These are phyloP conservation scores for Regulus satrapa DNA, from an alignment of 2,113 vertebrate genomes.

Conservation along the genomic window DNA sequence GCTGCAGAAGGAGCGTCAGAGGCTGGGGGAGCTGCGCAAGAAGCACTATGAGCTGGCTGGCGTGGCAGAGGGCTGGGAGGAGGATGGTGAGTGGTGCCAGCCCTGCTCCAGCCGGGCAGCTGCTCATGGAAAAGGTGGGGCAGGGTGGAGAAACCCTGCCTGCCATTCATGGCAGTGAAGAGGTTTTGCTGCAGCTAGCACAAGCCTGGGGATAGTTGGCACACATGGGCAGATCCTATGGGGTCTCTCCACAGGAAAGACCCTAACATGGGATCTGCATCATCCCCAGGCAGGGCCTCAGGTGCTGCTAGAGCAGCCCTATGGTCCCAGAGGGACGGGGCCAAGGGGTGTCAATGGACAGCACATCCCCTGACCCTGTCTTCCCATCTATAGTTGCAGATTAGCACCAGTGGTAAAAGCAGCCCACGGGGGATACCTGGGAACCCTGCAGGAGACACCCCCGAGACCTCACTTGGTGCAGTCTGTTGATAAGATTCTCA, in stretches of 20 bases:
- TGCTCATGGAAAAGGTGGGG: fast-evolving
- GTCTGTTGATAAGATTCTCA: neutral
- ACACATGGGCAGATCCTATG: neutral
- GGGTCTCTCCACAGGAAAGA: neutral
- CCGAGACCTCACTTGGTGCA: neutral
- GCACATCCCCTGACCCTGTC: fast-evolving
- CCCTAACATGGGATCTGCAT: neutral
- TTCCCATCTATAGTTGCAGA: neutral
- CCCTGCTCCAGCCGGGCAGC: neutral
- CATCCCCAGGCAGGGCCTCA: fast-evolving
- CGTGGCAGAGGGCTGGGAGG: slow-evolving; percentile 90
- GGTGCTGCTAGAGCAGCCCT: neutral
- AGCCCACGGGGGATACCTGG: neutral
- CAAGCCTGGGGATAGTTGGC: neutral
- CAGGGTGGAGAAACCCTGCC: neutral
- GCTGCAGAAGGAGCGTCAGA: slow-evolving; percentile 92
- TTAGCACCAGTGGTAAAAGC: neutral
- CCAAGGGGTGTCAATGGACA: neutral
- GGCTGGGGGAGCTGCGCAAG: slow-evolving; percentile 91
- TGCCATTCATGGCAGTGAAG: neutral
- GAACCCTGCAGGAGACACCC: neutral
- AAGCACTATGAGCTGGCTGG: slow-evolving; percentile 95
- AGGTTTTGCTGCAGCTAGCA: neutral
- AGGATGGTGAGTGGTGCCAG: slow-evolving; percentile 67
- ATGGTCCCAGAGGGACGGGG: neutral